Conservation (phyloP, 2,888 invertebrate species). For the Pinctada fucata region DNA sequence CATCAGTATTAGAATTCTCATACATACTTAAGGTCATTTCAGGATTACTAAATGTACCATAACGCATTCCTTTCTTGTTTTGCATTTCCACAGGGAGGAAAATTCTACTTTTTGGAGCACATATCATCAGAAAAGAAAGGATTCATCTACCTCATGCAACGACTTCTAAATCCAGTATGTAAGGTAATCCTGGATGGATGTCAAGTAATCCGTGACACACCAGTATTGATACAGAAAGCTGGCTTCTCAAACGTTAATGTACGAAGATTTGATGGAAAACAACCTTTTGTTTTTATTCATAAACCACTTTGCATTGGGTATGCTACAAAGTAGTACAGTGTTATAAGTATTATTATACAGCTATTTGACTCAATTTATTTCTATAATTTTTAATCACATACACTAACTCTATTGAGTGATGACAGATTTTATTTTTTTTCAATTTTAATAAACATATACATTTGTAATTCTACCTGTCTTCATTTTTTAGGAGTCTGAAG, state of each 20-base stretch:
- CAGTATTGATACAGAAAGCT: conserved; percentile 47
- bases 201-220: conserved; percentile 54
- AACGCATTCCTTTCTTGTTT: no score
- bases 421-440: no score
- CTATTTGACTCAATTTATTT: no score
- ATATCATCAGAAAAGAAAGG: conserved; percentile 55
- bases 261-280: conserved; percentile 33
- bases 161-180: conserved; percentile 54
- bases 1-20: no score
- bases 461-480: no score
- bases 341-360: no score
- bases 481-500: no score
- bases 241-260: conserved; percentile 52
- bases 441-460: no score
- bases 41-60: no score
- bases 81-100: conserved; percentile 56
- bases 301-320: conserved; percentile 29
- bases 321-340: conserved; percentile 23
- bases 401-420: no score
- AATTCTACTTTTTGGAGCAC: conserved; percentile 67
- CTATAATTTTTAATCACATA: no score
- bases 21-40: no score
- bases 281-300: conserved; percentile 22
- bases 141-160: conserved; percentile 49
- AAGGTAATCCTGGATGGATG: conserved; percentile 55